Percentiles rank a stretch among this genome's conserved stretches.
These are phyloP conservation scores for Sebastes oblongus DNA, from an alignment of 2,797 vertebrate species.

Conservation along the genomic window DNA sequence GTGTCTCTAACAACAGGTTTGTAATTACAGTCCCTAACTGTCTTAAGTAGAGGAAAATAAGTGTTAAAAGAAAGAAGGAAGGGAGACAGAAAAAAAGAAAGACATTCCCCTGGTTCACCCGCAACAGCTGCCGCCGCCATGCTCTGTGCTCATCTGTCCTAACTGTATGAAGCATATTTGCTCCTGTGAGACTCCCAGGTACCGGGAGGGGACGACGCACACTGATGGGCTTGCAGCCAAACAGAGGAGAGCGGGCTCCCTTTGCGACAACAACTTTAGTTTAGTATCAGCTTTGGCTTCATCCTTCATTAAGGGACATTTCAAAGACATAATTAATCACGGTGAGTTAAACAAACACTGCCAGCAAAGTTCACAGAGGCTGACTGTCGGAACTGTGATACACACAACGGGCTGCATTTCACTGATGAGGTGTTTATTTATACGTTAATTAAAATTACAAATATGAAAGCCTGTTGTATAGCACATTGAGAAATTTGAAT, in stretches of 20 bases:
- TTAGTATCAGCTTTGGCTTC: conserved; percentile 15
- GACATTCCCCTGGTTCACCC: conserved; percentile 70
- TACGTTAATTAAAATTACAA: not conserved
- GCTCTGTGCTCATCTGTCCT: conserved; percentile 76
- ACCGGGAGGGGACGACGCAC: conserved; percentile 62
- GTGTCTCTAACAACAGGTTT: conserved; percentile 29
- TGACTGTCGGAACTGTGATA: not conserved
- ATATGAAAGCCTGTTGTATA: not conserved
- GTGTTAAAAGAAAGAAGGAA: not conserved
- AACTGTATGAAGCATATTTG: conserved; percentile 68
- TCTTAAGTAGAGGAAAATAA: conserved; percentile 28
- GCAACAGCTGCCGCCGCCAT: conserved; percentile 79
- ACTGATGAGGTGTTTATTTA: not conserved
- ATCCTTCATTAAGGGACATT: conserved; percentile 17
- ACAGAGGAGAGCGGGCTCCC: conserved; percentile 40
- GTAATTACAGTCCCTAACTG: conserved; percentile 27
- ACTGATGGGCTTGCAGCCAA: conserved; percentile 62
- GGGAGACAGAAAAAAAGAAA: conserved; percentile 18
- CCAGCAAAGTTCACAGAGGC: not conserved
- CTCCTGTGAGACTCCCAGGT: conserved; percentile 62
- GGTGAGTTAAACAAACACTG: conserved; percentile 2
- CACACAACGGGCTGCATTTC: not conserved
- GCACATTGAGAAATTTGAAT: not conserved
- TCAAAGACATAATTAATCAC: conserved; percentile 21
- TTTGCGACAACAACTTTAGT: conserved; percentile 1